Base-by-base conservation (phyloP, 2,888 invertebrate genomes). In the Antheraea yamamai region DNA sequence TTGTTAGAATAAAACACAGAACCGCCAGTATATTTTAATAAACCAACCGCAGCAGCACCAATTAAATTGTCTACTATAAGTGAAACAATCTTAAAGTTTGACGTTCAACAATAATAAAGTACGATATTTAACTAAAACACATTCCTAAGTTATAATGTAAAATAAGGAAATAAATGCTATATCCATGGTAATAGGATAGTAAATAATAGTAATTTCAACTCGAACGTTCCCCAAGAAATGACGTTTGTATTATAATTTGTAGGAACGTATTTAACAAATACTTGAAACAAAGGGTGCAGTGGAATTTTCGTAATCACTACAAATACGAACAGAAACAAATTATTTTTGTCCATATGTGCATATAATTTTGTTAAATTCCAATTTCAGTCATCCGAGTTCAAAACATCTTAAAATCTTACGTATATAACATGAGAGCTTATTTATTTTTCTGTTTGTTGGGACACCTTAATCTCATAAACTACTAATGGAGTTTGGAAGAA, bases 191-290 rank as follows among this genome's bases (percentile, higher is more conserved):
- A 84, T 84, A 75, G 83, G 83, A 78, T 72, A 75, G 76, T 83
- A 81, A 83, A 81, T 85, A 83, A 85, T 81, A 83, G 83, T 83
- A 77, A 83, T 83, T 84, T 81, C 78, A 77, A 81, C 79, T 78
- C 79, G 81, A 81, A 82, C 78, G 80, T 84, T 81, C 78, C 81
- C 74, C 77, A 78, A 78, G 80, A 83, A 83, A 82, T 70, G 70
- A 39, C 70, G 39, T 39, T n/a, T 7, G 70, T 70, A 70, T 75
- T 82, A 82, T 79, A 78, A 70, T 70, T 47, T 70, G 39, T 10
- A n/a, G 39, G 35, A 14, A 39, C 12, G 39, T 35, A n/a, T n/a
- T 70, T n/a, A 70, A 70, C 70, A 70, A 70, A 70, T 39, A 39
- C 39, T 70, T 39, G 8, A 3, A 70, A 39, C 30, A 66, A 70